Conservation (phyloP, 2,888 invertebrate genomes). For the Stegophylla sp. region DNA sequence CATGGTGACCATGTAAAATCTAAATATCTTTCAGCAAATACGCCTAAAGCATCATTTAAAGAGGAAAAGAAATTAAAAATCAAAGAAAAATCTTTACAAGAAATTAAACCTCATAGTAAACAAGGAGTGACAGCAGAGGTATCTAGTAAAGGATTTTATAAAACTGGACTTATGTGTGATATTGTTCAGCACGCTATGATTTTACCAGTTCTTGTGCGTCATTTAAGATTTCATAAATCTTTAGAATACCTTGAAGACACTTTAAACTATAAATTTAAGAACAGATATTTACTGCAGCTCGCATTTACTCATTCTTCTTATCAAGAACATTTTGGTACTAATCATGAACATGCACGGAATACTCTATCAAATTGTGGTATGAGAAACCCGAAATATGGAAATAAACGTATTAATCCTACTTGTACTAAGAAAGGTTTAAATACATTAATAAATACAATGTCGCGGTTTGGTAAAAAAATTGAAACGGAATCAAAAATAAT, state of each 20-base stretch:
- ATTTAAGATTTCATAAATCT: conserved; percentile 92
- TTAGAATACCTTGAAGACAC: conserved; percentile 80
- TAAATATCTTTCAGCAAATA: conserved; percentile 91
- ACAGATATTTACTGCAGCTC: conserved; percentile 85
- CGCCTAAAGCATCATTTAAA: conserved; percentile 90
- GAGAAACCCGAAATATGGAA: conserved; percentile 93
- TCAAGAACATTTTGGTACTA: conserved; percentile 95
- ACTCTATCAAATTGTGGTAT: conserved; percentile 98
- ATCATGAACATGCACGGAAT: conserved; percentile 96
- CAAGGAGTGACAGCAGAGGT: conserved; percentile 94
- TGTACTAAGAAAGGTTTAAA: conserved; percentile 94
- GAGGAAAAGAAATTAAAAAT: conserved; percentile 87
- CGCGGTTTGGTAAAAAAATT: conserved; percentile 85
- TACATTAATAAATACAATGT: conserved; percentile 96
- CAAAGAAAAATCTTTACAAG: conserved; percentile 87
- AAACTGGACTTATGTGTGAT: conserved; percentile 96
- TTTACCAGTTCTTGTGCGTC: conserved; percentile 90
- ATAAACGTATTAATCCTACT: conserved; percentile 88
- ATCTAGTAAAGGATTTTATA: conserved; percentile 85
- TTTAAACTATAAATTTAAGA: conserved; percentile 84
- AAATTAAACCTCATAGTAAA: conserved; percentile 89
- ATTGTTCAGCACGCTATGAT: conserved; percentile 96
- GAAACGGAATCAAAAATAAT: conserved; percentile 93
- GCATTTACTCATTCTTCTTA: conserved; percentile 98
- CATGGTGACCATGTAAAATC: conserved; percentile 97